Evolutionary conservation across 2,888 invertebrate species (phyloP).

Genomic region (Salticus scenicus): DNA sequence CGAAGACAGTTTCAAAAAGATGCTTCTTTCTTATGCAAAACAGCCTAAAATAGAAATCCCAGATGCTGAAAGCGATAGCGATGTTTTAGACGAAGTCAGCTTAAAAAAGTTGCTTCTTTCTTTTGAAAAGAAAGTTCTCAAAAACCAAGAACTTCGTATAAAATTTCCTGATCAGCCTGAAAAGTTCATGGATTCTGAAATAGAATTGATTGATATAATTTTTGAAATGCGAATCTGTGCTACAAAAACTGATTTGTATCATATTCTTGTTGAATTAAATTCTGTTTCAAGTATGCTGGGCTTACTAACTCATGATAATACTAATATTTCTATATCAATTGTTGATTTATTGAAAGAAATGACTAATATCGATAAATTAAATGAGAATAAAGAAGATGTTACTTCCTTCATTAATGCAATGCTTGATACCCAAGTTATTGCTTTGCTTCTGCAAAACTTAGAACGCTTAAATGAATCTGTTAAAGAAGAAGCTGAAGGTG

Average conservation of each 20-base stretch:
- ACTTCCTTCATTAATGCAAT: conserved; percentile 90
- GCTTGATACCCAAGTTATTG: conserved; percentile 91
- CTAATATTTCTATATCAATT: conserved; percentile 86
- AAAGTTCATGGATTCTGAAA: conserved; percentile 98
- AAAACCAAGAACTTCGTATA: conserved; percentile 97
- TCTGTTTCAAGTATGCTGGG: conserved; percentile 93
- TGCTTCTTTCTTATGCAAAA: too few species aligned
- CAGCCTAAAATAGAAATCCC: conserved; percentile 32
- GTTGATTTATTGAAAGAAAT: conserved; percentile 87
- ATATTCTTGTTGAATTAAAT: conserved; percentile 90
- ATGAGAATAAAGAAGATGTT: conserved; percentile 91
- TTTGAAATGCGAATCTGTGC: conserved; percentile 95
- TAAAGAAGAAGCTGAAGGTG: conserved; percentile 96
- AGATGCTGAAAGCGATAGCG: conserved; percentile 80
- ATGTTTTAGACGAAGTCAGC: conserved; percentile 89
- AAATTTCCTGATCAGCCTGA: conserved; percentile 98
- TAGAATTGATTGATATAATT: conserved; percentile 90
- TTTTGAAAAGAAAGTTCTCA: conserved; percentile 94
- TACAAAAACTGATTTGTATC: conserved; percentile 96
- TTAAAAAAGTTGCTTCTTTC: conserved; percentile 91
- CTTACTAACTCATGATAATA: conserved; percentile 95
- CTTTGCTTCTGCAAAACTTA: conserved; percentile 92
- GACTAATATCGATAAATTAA: conserved; percentile 96
- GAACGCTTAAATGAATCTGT: conserved; percentile 93
- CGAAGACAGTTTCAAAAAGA: too few species aligned